Evolutionary conservation across 2,797 vertebrate genomes (phyloP), one percentile per base, ranked within the genome.

Genomic region (Notolabrus celidotus): DNA sequence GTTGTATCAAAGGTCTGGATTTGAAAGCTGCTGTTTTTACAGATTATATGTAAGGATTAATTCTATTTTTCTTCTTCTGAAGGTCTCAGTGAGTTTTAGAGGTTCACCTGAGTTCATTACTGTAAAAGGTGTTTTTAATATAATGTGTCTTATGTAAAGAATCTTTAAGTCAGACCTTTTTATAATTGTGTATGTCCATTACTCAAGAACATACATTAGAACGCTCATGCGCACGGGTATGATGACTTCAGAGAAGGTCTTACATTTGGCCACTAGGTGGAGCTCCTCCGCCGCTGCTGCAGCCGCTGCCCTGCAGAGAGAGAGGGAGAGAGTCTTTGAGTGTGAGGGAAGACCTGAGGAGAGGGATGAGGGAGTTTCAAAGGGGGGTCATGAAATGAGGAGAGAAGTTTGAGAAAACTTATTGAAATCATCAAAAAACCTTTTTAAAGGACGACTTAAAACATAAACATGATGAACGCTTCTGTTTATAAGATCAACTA

Each of bases 241-340:
- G 1, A n/a, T 5, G 3, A 5, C 27, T 3, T 7, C 1, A 5
- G 3, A 8, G 42, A 16, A 2, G 46, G 42, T 22, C 9, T 11
- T 10, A 0, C 1, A 0, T 56, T 3, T 61, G 33, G 5, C 66
- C 86, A 38, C 60, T 50, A 75, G 85, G 49, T 70, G 79, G 77
- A 7, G 86, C 72, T 12, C 1, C 9, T 25, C 9, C 17, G 5
- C 34, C 39, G 7, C 50, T 0, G 54, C 46, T 38, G 51, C 74
- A 33, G 31, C 55, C 2, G 33, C 58, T 16, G 17, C 0, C 29
- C 43, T n/a, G 53, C n/a, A 36, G 6, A 20, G 19, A 10, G 53
- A 7, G 6, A 27, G 16, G 22, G 50, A 7, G 33, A 14, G 4
- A 10, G 11, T 0, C 4, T 5, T 2, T 22, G 17, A 3, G 11